Conservation (phyloP, 2,113 vertebrate genomes). For the Chamaea fasciata region DNA sequence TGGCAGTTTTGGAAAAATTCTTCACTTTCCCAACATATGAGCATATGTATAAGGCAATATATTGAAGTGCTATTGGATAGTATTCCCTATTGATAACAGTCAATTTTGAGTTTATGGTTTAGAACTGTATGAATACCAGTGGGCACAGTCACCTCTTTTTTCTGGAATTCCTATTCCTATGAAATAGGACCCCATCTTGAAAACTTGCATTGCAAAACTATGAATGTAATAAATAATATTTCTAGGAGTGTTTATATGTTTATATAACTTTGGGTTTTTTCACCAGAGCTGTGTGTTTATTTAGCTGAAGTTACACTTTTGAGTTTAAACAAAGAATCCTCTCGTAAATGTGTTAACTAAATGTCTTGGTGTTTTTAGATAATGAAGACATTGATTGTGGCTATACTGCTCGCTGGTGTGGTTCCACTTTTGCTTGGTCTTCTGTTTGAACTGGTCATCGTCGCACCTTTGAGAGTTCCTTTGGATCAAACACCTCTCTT, state of each 20-base stretch:
- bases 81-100: neutral
- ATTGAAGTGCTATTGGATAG: neutral
- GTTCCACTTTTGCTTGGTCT: conserved; percentile 92
- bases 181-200: neutral
- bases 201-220: neutral
- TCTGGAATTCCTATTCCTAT: neutral
- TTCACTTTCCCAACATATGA: neutral
- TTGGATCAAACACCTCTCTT: conserved; percentile 97
- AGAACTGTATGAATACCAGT: neutral
- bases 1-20: neutral
- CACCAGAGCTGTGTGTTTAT: neutral
- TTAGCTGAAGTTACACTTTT: neutral
- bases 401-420: conserved; percentile 90
- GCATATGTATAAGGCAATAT: neutral
- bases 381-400: conserved; percentile 94
- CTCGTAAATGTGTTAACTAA: neutral
- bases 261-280: neutral
- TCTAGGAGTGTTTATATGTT: neutral
- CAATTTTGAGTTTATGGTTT: neutral
- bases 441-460: conserved; percentile 94
- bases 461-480: conserved; percentile 93
- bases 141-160: neutral
- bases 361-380: conserved; percentile 72
- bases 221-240: neutral
- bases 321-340: neutral